Evolutionary conservation across 2,797 vertebrate genomes (phyloP).

Genomic region (Menidia menidia): DNA sequence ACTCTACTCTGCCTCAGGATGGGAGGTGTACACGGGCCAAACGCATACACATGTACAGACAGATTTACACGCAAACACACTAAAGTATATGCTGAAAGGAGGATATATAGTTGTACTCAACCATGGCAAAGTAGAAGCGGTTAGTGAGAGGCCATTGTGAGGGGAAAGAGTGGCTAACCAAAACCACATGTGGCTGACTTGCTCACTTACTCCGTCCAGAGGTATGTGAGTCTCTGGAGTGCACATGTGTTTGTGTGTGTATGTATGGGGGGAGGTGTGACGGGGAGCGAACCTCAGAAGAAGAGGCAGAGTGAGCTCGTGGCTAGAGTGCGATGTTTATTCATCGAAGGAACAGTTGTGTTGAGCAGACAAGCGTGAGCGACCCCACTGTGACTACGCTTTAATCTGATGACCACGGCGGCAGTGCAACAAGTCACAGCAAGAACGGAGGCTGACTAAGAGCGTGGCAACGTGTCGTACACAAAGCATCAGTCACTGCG

Average conservation of each 20-base stretch:
- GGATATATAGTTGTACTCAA: conserved; percentile 61
- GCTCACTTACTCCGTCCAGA: conserved; percentile 44
- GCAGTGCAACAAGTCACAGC: conserved; percentile 21
- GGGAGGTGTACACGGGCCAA: conserved; percentile 31
- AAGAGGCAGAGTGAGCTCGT: conserved; percentile 46
- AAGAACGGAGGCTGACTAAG: conserved; percentile 12
- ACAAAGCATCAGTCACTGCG: background rate
- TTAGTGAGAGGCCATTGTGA: conserved; percentile 69
- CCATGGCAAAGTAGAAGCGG: conserved; percentile 62
- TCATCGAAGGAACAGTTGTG: conserved; percentile 49
- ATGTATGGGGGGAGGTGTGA: conserved; percentile 50
- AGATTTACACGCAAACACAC: conserved; percentile 58
- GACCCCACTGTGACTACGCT: conserved; percentile 41
- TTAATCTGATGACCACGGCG: conserved; percentile 29
- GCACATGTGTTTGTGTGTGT: conserved; percentile 10
- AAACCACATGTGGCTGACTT: conserved; percentile 78
- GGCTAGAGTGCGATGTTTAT: conserved; percentile 61
- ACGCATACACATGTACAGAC: conserved; percentile 27
- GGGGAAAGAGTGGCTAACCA: conserved; percentile 75
- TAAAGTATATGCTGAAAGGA: conserved; percentile 16
- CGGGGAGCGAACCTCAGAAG: conserved; percentile 37
- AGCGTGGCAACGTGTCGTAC: background rate
- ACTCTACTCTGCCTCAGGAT: conserved; percentile 57
- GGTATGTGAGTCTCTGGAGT: conserved; percentile 58
- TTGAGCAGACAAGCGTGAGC: conserved; percentile 43